These are phyloP conservation scores for Arctia plantaginis DNA, from an alignment of 2,888 invertebrate genomes.

Conservation along the genomic window DNA sequence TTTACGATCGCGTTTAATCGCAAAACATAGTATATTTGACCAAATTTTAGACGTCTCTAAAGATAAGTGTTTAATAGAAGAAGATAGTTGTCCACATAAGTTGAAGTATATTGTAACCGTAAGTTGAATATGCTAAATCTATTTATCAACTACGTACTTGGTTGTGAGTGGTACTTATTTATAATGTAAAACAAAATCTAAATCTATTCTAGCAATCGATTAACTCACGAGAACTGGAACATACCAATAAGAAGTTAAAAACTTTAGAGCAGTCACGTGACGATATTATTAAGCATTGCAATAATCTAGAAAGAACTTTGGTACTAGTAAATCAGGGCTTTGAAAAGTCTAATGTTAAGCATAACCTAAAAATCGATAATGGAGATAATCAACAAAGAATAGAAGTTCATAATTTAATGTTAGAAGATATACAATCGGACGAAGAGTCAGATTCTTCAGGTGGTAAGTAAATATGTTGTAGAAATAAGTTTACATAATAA, in stretches of 20 bases:
- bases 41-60: constrained; percentile 73
- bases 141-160: not conserved
- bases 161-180: no score
- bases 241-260: constrained; percentile 67
- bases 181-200: not conserved
- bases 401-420: constrained; percentile 53
- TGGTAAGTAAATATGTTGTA: constrained; percentile 57
- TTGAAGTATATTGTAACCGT: constrained; percentile 71
- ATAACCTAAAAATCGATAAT: constrained; percentile 30
- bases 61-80: constrained; percentile 68
- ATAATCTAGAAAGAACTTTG: constrained; percentile 71
- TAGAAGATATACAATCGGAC: constrained; percentile 75
- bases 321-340: constrained; percentile 74
- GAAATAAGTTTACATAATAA: not conserved
- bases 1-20: constrained; percentile 67
- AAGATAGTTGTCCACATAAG: constrained; percentile 72
- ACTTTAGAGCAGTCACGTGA: constrained; percentile 66
- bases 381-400: constrained; percentile 43
- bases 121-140: constrained; percentile 20
- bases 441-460: constrained; percentile 64
- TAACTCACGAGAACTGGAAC: constrained; percentile 66
- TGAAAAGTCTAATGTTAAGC: constrained; percentile 49
- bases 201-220: constrained; percentile 65
- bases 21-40: constrained; percentile 74
- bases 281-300: constrained; percentile 67